Evolutionary conservation across 2,113 vertebrate species (phyloP), one percentile per base, ranked within the genome.

Genomic region (Barbus barbus): DNA sequence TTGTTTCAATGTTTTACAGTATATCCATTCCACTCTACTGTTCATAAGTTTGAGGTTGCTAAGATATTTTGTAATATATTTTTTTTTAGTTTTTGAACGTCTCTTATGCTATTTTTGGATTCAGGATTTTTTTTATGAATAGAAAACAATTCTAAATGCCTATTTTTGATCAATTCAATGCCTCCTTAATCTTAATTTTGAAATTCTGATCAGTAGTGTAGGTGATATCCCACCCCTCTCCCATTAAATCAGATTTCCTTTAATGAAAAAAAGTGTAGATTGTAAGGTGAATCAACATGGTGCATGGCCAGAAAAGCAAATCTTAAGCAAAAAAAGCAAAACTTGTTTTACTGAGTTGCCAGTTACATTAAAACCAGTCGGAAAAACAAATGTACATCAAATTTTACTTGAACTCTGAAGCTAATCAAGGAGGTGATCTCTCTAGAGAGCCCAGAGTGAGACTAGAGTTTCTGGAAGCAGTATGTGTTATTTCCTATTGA

Each of bases 401-500:
- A 31, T 44, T n/a, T 81, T 48, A 63, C 46, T 16, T 60, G 69
- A 24, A 77, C 74, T 56, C 74, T 82, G 51, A 28, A 84, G 58
- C 24, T 9, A 78, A 81, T 3, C 18, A 63, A 60, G 8, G 28
- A 8, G 18, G 36, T n/a, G 67, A 63, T 63, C 63, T 84, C 24
- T 41, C 84, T 71, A 53, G 63, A 14, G 41, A 82, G 44, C 16
- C 61, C 51, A 31, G 48, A 13, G 14, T 9, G 26, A 77, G 53
- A 24, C 38, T 44, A 31, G 13, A 63, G 28, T 84, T 82, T 84
- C 53, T 41, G 41, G 44, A 74, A 83, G 53, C 22, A 8, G 22
- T 61, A 9, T 22, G n/a, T 71, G 24, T 73, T 22, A 33, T 26
- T 65, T 60, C 31, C 20, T 41, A 26, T 24, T 1, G 48, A 28